phyloP scores from a whole-genome alignment of 1,140 invertebrate species.

The Ridgeia piscesae region DNA sequence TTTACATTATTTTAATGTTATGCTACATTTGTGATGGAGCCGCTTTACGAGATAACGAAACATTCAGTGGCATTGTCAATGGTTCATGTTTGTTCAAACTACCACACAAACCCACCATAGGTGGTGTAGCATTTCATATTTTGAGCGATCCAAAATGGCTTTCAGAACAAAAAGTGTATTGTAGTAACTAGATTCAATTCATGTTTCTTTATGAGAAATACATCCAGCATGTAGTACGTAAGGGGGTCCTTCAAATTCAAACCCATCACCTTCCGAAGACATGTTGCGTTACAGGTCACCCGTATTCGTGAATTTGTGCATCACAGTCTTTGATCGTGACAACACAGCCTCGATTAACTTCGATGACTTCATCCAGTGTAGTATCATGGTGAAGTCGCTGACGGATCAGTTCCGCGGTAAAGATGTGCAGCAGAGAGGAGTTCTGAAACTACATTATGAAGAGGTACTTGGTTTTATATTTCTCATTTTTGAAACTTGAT shows the following conservation, averaged over 20 bases:
- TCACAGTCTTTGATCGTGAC: constrained; percentile 50
- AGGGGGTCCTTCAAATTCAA: neutral
- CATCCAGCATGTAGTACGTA: neutral
- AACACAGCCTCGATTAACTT: constrained; percentile 52
- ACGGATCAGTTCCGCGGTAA: constrained; percentile 56
- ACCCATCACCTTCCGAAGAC: neutral
- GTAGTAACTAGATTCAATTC: no score
- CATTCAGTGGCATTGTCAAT: no score
- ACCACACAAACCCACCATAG: no score
- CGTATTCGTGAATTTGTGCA: constrained; percentile 50
- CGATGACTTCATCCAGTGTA: constrained; percentile 60
- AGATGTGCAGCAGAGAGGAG: constrained; percentile 47
- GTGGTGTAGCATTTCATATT: no score
- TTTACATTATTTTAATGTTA: neutral
- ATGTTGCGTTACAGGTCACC: constrained; percentile 49
- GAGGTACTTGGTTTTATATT: constrained; percentile 39
- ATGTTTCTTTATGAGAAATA: no score
- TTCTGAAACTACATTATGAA: constrained; percentile 54
- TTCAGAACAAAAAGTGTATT: no score
- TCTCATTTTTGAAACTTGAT: neutral
- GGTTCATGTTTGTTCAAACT: no score
- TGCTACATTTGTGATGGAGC: neutral
- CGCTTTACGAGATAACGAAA: neutral
- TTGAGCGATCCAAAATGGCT: no score
- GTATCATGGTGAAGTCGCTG: constrained; percentile 56